Conservation (phyloP, 2,888 invertebrate species). For the Nasonovia ribisnigri region DNA sequence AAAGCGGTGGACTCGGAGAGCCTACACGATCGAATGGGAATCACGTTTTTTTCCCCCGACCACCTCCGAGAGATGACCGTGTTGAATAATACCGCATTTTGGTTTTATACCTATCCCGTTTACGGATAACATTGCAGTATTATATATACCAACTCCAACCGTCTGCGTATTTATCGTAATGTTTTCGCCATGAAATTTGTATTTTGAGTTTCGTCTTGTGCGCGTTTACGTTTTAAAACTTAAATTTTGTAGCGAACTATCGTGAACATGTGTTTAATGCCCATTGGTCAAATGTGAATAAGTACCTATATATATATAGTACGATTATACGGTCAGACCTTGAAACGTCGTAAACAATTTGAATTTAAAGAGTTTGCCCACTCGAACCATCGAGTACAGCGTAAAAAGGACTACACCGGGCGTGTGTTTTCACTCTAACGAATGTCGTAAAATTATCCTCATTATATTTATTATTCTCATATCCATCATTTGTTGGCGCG, state of each 20-base stretch:
- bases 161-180: background rate
- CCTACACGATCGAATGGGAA: constrained; percentile 41
- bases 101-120: constrained; percentile 9
- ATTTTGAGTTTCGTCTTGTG: background rate
- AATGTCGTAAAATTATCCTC: constrained; percentile 42
- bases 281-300: background rate
- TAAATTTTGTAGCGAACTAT: background rate
- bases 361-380: constrained; percentile 37
- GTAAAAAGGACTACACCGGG: background rate
- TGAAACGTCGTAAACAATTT: constrained; percentile 43
- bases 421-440: background rate
- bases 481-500: background rate
- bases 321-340: background rate
- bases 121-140: background rate
- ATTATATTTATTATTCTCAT: constrained; percentile 21
- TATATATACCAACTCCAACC: background rate
- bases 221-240: background rate
- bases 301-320: background rate
- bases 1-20: constrained; percentile 34
- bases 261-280: background rate
- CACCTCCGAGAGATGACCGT: background rate
- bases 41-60: constrained; percentile 34
- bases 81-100: constrained; percentile 14
- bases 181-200: background rate
- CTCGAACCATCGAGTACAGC: background rate